These are phyloP conservation scores for Rhynchomys soricoides DNA, from an alignment of 2,113 vertebrate genomes.

Conservation along the genomic window DNA sequence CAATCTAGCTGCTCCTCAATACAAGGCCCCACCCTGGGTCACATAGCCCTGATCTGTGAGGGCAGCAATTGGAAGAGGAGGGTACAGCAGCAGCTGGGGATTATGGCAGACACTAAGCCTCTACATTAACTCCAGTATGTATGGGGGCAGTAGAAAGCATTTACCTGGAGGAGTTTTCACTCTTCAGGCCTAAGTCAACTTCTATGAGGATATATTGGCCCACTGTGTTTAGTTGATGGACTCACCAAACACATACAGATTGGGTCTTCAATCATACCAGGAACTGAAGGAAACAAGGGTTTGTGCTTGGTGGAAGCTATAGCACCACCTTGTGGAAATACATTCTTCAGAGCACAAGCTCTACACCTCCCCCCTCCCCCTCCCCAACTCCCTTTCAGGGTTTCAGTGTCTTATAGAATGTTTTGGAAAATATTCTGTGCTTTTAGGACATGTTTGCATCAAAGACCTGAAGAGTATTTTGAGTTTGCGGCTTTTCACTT, in stretches of 20 bases:
- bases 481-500: background rate
- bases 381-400: too few relatives aligned
- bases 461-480: background rate
- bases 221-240: background rate
- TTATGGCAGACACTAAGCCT: background rate
- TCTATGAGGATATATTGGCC: background rate
- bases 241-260: background rate
- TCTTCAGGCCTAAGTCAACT: background rate
- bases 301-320: background rate
- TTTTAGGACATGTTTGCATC: background rate
- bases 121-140: background rate
- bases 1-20: background rate
- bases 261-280: background rate
- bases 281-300: background rate
- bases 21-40: background rate
- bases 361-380: too few relatives aligned
- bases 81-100: background rate
- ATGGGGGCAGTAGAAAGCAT: background rate
- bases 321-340: conserved; percentile 73
- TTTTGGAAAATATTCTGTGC: background rate
- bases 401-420: background rate
- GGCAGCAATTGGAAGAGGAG: background rate
- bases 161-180: background rate
- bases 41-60: background rate
- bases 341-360: background rate